phyloP scores from a whole-genome alignment of 1,140 invertebrate species.

The Megalonaias nervosa region DNA sequence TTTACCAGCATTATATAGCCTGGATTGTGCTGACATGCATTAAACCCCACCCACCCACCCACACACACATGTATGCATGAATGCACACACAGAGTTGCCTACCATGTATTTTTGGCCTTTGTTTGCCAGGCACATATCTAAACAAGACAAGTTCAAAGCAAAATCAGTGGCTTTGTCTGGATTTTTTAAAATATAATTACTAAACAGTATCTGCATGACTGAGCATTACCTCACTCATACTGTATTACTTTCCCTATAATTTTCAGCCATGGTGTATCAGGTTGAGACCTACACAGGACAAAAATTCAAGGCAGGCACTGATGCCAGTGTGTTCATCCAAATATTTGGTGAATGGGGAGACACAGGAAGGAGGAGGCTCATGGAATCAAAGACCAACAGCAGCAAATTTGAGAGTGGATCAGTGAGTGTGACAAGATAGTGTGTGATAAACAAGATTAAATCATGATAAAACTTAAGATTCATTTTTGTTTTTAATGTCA shows the following conservation, averaged over 20 bases:
- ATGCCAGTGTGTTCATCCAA: conserved; percentile 55
- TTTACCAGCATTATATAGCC: too few species aligned
- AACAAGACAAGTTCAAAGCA: too few species aligned
- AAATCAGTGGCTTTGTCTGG: too few species aligned
- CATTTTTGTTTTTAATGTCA: background rate
- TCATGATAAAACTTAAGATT: background rate
- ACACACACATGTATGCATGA: too few species aligned
- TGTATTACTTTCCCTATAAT: background rate
- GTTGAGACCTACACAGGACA: conserved; percentile 61
- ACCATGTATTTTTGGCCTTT: too few species aligned
- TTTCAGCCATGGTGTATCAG: conserved; percentile 62
- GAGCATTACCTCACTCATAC: too few species aligned
- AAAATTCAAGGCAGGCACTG: conserved; percentile 50
- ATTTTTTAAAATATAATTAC: too few species aligned
- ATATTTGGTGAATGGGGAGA: conserved; percentile 57
- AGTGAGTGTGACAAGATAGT: conserved; percentile 31
- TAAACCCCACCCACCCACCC: too few species aligned
- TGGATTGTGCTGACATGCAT: too few species aligned
- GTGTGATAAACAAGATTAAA: background rate
- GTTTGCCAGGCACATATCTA: too few species aligned
- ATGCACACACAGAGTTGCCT: too few species aligned
- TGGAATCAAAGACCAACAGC: conserved; percentile 46
- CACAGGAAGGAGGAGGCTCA: conserved; percentile 55
- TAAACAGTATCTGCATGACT: too few species aligned
- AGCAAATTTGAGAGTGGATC: conserved; percentile 56